A percentile compares a stretch with the other conserved stretches of the same genome.
phyloP scores from a whole-genome alignment of 2,888 invertebrate species.

The Hirtodrosophila trivittata region DNA sequence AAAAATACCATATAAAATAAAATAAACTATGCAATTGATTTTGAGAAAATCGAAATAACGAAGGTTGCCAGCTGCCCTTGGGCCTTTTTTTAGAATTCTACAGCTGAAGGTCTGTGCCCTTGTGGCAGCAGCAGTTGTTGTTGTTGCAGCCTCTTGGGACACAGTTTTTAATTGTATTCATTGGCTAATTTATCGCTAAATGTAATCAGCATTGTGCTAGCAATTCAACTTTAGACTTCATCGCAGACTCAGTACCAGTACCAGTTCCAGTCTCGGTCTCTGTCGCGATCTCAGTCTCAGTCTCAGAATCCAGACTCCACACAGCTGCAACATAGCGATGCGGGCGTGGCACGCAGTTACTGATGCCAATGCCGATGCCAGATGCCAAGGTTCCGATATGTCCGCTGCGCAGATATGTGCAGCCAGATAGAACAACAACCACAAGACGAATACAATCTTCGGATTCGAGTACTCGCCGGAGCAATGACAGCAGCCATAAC shows the following conservation, averaged over 20 bases:
- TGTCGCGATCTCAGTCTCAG: neutral
- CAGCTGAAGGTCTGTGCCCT: slow-evolving; percentile 67
- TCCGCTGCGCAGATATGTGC: slow-evolving; percentile 47
- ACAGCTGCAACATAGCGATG: slow-evolving; percentile 49
- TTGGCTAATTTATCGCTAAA: slow-evolving; percentile 76
- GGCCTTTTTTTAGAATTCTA: slow-evolving; percentile 57
- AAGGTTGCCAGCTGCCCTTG: slow-evolving; percentile 58
- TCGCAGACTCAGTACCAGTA: slow-evolving; percentile 8
- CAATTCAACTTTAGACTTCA: slow-evolving; percentile 56
- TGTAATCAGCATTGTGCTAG: slow-evolving; percentile 75
- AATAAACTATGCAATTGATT: slow-evolving; percentile 74
- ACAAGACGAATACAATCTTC: no score
- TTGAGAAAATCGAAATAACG: slow-evolving; percentile 59
- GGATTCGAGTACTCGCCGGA: no score
- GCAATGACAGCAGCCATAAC: slow-evolving; percentile 22
- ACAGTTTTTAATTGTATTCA: slow-evolving; percentile 72
- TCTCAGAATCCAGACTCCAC: slow-evolving; percentile 24
- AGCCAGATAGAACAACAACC: slow-evolving; percentile 53
- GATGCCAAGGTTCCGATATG: slow-evolving; percentile 64
- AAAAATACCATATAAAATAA: slow-evolving; percentile 29
- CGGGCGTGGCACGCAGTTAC: slow-evolving; percentile 62
- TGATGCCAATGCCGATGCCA: slow-evolving; percentile 34
- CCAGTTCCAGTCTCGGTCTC: slow-evolving; percentile 5
- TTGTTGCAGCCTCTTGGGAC: slow-evolving; percentile 8
- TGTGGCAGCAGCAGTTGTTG: slow-evolving; percentile 26